phyloP scores from a whole-genome alignment of 2,113 vertebrate genomes.

The Alectura lathami region DNA sequence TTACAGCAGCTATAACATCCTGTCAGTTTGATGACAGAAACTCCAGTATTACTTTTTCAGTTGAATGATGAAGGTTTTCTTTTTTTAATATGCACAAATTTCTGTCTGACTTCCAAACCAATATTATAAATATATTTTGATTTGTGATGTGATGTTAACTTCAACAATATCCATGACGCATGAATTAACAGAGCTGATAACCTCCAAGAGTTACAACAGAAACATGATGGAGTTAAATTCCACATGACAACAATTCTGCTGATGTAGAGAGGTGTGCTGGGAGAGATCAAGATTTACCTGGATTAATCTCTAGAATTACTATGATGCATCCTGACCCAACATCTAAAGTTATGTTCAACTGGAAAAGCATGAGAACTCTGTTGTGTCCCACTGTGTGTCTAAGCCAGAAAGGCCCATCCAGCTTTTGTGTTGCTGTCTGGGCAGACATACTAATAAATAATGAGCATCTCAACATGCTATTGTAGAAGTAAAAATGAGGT shows the following conservation, averaged over 20 bases:
- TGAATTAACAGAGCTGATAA: slow-evolving; percentile 21
- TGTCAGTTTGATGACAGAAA: slow-evolving; percentile 50
- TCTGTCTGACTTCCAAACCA: background rate
- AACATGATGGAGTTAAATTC: slow-evolving; percentile 14
- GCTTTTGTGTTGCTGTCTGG: background rate
- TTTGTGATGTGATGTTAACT: background rate
- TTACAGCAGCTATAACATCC: slow-evolving; percentile 37
- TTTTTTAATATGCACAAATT: background rate
- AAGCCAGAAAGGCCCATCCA: background rate
- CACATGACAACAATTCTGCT: background rate
- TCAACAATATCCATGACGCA: background rate
- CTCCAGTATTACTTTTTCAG: background rate
- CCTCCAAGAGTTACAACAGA: background rate
- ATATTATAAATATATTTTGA: background rate
- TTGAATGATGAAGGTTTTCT: background rate
- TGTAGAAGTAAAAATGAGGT: background rate
- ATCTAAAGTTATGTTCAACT: background rate
- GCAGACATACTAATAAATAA: background rate
- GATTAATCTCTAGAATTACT: background rate
- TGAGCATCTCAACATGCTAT: background rate
- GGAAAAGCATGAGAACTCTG: background rate
- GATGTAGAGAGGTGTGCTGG: background rate
- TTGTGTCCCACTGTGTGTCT: background rate
- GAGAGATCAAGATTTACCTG: background rate
- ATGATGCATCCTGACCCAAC: background rate